Conservation (phyloP, 2,113 vertebrate species). For the Psilopsiagon aymara region DNA sequence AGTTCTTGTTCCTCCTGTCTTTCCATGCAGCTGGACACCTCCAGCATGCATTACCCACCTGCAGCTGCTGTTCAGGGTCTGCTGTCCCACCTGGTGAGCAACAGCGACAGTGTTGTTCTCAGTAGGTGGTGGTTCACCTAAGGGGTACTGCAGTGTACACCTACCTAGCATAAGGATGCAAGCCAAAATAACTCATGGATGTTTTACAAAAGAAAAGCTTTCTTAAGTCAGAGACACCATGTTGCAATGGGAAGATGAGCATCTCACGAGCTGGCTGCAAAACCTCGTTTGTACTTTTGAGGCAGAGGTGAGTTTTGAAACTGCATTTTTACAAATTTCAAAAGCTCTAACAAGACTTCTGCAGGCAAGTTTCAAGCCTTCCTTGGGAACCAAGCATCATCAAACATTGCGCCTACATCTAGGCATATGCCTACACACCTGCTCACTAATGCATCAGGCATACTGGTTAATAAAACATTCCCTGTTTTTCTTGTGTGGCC, state of each 20-base stretch:
- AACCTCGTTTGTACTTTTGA: not conserved
- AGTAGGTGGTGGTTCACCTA: not conserved
- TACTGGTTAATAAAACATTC: not conserved
- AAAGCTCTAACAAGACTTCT: not conserved
- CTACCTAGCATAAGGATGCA: not conserved
- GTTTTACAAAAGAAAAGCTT: not conserved
- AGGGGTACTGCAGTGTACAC: too few species aligned
- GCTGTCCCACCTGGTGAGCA: not conserved
- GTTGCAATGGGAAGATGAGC: not conserved
- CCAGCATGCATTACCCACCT: not conserved
- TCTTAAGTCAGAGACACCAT: not conserved
- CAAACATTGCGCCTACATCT: not conserved
- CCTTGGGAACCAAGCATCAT: not conserved
- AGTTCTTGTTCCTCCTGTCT: not conserved
- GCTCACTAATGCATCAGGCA: not conserved
- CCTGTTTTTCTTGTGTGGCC: not conserved
- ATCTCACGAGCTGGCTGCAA: not conserved
- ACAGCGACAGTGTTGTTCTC: not conserved
- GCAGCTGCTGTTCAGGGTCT: not conserved
- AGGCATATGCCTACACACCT: not conserved
- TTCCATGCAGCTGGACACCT: not conserved
- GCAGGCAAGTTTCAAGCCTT: not conserved
- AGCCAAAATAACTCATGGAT: not conserved
- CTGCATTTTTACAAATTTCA: not conserved
- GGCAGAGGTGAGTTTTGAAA: constrained; percentile 1